Conservation (phyloP, 1,140 invertebrate genomes). For the Pentalonia nigronervosa region DNA sequence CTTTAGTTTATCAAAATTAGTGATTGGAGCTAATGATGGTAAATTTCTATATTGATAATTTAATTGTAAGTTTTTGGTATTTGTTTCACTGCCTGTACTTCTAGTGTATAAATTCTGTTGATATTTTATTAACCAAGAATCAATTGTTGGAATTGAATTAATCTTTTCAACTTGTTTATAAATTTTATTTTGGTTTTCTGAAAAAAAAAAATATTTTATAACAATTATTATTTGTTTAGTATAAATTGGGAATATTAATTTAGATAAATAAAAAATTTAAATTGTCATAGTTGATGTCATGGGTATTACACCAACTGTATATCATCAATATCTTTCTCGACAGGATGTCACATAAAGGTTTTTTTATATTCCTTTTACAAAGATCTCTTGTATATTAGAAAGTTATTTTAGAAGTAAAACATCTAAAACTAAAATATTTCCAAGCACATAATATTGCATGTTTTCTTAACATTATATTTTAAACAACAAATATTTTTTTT, state of each 20-base stretch:
- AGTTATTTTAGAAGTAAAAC: not conserved
- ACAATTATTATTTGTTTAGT: not conserved
- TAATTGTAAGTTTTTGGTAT: conserved; percentile 21
- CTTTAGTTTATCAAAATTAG: conserved; percentile 41
- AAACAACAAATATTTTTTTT: not conserved
- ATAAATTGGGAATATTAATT: not conserved
- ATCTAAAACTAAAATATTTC: not conserved
- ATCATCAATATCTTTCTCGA: not conserved
- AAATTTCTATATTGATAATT: conserved; percentile 34
- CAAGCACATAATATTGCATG: not conserved
- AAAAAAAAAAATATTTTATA: conserved; percentile 25
- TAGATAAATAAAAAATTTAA: not conserved
- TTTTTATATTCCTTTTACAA: not conserved
- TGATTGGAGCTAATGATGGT: conserved; percentile 46
- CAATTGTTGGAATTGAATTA: conserved; percentile 41
- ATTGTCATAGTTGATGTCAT: not conserved
- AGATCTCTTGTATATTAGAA: not conserved
- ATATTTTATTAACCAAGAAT: conserved; percentile 42
- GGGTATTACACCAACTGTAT: no score
- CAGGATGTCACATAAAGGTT: not conserved
- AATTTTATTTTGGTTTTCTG: conserved; percentile 41
- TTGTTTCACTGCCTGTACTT: conserved; percentile 10
- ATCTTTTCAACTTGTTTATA: conserved; percentile 15
- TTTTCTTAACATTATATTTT: not conserved
- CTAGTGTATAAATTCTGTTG: conserved; percentile 42